Conservation (phyloP, 1,140 invertebrate genomes). For the Brachionus asplanchnoidis region DNA sequence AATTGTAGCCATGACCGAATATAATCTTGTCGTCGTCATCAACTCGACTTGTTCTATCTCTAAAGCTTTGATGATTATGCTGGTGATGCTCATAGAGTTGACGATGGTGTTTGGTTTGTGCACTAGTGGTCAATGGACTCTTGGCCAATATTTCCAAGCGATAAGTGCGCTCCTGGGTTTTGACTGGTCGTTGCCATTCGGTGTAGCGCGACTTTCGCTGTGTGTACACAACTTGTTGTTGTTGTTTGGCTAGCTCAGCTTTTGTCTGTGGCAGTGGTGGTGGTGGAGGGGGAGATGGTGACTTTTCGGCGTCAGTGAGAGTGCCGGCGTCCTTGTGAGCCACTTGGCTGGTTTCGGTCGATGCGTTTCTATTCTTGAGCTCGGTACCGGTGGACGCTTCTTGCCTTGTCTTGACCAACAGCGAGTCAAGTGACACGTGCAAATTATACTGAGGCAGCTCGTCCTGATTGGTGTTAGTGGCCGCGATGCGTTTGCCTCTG, state of each 20-base stretch:
- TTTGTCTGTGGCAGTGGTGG: neutral
- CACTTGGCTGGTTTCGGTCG: neutral
- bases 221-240: neutral
- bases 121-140: neutral
- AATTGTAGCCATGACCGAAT: neutral
- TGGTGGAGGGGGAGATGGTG: neutral
- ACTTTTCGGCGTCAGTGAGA: neutral
- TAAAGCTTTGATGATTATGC: neutral
- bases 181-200: neutral
- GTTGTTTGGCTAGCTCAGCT: neutral
- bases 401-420: neutral
- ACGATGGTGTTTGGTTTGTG: neutral
- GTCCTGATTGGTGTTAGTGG: constrained; percentile 34
- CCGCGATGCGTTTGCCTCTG: constrained; percentile 17
- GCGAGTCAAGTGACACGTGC: constrained; percentile 29
- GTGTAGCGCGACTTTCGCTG: constrained; percentile 21
- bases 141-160: constrained; percentile 9
- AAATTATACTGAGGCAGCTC: constrained; percentile 38
- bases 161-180: neutral
- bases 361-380: neutral
- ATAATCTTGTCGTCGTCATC: neutral
- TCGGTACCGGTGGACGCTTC: constrained; percentile 27
- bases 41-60: neutral
- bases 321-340: constrained; percentile 3
- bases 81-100: neutral